phyloP scores from a whole-genome alignment of 2,797 vertebrate species.

The Buphagus erythrorhynchus region DNA sequence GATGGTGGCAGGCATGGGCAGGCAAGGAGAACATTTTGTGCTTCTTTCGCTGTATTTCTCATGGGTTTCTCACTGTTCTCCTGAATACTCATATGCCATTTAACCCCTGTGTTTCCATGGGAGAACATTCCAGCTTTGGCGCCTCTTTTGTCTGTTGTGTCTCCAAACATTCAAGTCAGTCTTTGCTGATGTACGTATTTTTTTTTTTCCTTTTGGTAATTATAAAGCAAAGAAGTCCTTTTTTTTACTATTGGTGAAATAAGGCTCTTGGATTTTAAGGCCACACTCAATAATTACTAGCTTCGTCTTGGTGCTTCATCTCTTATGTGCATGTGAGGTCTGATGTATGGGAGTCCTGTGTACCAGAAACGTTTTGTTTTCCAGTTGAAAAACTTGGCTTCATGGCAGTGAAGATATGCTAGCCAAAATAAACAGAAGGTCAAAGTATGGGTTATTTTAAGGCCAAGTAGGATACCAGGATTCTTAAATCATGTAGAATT shows the following conservation, averaged over 20 bases:
- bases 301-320: not conserved
- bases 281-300: not conserved
- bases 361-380: slow-evolving; percentile 51
- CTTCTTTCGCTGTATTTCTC: not conserved
- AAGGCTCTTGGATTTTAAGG: not conserved
- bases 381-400: slow-evolving; percentile 7
- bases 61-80: not conserved
- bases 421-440: slow-evolving; percentile 52
- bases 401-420: not conserved
- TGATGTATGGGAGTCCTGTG: not conserved
- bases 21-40: not conserved
- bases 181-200: not conserved
- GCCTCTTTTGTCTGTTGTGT: not conserved
- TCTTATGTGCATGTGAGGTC: slow-evolving; percentile 21
- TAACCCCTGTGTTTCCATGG: not conserved
- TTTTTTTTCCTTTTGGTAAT: not conserved
- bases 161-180: not conserved
- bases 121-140: not conserved
- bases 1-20: fast-evolving
- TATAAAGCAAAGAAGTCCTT: not conserved
- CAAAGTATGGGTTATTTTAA: slow-evolving; percentile 30
- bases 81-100: not conserved
- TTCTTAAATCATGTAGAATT: slow-evolving; percentile 50
- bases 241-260: not conserved
- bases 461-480: not conserved